Evolutionary conservation across 2,797 vertebrate species (phyloP).

Genomic region (Scolopax bukidnonensis): DNA sequence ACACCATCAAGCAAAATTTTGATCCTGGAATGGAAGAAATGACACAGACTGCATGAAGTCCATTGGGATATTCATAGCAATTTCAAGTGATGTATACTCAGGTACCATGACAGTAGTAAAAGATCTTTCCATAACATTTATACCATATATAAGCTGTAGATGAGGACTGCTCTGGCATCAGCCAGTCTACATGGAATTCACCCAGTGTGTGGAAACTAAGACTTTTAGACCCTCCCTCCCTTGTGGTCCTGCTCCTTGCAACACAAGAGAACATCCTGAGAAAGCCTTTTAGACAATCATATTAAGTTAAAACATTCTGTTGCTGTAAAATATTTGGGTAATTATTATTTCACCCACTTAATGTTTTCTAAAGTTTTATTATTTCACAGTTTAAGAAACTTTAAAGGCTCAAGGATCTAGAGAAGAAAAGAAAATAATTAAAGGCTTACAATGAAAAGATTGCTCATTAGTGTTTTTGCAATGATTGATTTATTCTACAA

Average conservation of each 20-base stretch:
- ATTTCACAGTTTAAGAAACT: neutral
- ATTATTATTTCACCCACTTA: neutral
- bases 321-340: neutral
- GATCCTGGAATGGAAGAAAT: neutral
- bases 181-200: neutral
- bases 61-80: neutral
- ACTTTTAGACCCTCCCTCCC: neutral
- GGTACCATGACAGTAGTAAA: neutral
- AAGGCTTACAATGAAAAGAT: neutral
- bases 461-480: neutral
- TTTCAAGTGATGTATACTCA: neutral
- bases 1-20: neutral
- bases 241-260: rapidly evolving
- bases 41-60: neutral
- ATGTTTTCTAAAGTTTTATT: neutral
- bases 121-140: neutral
- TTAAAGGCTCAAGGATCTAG: neutral
- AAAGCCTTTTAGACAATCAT: neutral
- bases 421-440: neutral
- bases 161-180: neutral
- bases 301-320: neutral
- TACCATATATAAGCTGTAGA: neutral
- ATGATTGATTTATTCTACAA: conserved; percentile 17
- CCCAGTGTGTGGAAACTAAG: rapidly evolving
- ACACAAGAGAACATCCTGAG: neutral